phyloP scores from a whole-genome alignment of 2,797 vertebrate species.

The Scolopax bukidnonensis region DNA sequence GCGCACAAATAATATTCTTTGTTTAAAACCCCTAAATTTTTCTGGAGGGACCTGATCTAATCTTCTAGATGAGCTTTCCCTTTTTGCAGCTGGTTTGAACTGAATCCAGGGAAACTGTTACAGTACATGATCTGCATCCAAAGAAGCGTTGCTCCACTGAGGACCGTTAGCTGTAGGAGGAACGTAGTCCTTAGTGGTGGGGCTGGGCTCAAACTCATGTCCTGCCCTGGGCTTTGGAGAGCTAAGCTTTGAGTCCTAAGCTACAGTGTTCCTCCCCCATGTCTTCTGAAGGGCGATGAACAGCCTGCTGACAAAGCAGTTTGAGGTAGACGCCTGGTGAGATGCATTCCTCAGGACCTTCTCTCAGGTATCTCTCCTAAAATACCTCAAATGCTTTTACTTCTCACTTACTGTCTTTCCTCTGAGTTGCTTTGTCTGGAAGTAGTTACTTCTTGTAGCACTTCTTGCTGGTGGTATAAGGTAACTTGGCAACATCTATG shows the following conservation, averaged over 20 bases:
- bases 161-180: background rate
- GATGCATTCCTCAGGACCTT: background rate
- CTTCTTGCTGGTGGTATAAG: slow-evolving; percentile 26
- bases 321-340: fast-evolving
- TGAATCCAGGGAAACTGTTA: background rate
- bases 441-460: slow-evolving; percentile 4
- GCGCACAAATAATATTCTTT: background rate
- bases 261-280: fast-evolving
- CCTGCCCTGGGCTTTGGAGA: background rate
- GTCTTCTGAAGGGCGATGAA: background rate
- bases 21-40: background rate
- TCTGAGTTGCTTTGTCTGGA: slow-evolving; percentile 9
- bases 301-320: background rate
- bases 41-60: background rate
- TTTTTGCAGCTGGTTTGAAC: slow-evolving; percentile 35
- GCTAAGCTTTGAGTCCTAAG: background rate
- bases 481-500: slow-evolving; percentile 43
- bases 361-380: background rate
- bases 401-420: background rate
- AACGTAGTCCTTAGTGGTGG: background rate
- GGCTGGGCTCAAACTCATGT: background rate
- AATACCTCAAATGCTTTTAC: background rate
- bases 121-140: background rate
- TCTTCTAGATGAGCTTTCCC: background rate
- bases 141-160: background rate